Percentiles rank a stretch among this genome's conserved stretches.
Conservation (phyloP, 2,888 invertebrate genomes). For the Thysanoteuthis rhombus region DNA sequence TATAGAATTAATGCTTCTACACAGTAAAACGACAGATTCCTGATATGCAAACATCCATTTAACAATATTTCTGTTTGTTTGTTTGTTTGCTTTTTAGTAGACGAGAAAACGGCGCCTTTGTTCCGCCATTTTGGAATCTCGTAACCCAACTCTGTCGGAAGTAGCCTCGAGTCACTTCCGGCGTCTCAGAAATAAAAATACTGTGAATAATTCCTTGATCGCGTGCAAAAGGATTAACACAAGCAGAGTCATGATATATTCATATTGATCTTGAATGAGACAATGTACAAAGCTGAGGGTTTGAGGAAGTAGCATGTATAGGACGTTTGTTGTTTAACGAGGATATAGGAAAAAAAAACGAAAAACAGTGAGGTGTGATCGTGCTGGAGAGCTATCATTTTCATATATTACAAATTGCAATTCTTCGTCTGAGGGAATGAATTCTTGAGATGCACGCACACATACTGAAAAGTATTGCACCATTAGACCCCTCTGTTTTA, state of each 20-base stretch:
- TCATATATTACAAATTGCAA: not conserved
- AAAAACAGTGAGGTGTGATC: no score
- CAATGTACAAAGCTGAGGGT: not conserved
- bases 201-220: not conserved
- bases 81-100: not conserved
- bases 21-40: not conserved
- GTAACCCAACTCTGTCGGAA: not conserved
- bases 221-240: not conserved
- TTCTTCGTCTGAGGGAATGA: not conserved
- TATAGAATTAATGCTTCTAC: not conserved
- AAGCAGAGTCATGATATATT: not conserved
- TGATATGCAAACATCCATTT: not conserved
- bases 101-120: not conserved
- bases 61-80: not conserved
- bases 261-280: not conserved
- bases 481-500: no score
- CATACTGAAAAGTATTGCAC: no score
- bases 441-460: not conserved
- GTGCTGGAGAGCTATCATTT: no score
- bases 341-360: no score
- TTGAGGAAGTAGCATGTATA: not conserved
- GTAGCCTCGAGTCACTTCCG: not conserved
- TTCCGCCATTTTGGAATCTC: not conserved
- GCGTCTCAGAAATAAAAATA: not conserved
- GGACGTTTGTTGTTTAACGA: not conserved